Evolutionary conservation across 2,888 invertebrate genomes (phyloP).

Genomic region (Ectemnius lituratus): DNA sequence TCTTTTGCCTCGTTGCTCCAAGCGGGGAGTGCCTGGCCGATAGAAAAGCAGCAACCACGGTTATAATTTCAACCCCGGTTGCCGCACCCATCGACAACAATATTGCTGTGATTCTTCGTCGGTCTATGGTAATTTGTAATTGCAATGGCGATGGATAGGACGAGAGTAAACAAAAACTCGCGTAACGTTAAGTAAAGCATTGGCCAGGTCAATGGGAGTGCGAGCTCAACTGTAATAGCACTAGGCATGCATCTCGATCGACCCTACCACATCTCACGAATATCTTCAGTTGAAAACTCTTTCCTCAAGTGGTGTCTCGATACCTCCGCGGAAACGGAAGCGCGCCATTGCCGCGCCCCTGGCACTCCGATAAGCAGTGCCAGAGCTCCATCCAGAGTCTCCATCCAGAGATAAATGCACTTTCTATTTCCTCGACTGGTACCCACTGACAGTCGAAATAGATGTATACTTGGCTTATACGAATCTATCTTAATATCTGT

Average conservation of each 20-base stretch:
- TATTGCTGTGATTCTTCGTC: no score
- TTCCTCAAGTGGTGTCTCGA: slow-evolving; percentile 55
- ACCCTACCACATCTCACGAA: slow-evolving; percentile 30
- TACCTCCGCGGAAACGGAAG: slow-evolving; percentile 60
- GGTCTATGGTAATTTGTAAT: no score
- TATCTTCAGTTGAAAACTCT: slow-evolving; percentile 47
- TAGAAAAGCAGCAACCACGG: neutral
- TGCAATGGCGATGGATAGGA: no score
- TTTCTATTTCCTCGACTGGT: slow-evolving; percentile 48
- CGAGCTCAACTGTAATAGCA: no score
- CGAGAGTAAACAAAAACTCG: no score
- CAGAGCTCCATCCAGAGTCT: slow-evolving; percentile 18
- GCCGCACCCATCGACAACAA: neutral
- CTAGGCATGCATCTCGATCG: slow-evolving; percentile 20
- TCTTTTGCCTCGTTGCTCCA: slow-evolving; percentile 27
- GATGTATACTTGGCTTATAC: slow-evolving; percentile 6
- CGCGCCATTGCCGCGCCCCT: slow-evolving; percentile 57
- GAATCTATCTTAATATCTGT: slow-evolving; percentile 25
- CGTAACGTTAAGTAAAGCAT: no score
- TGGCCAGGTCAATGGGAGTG: no score
- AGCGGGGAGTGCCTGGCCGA: neutral
- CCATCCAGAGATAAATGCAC: slow-evolving; percentile 47
- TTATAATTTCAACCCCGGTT: neutral
- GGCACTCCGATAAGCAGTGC: slow-evolving; percentile 51
- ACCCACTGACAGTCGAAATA: slow-evolving; percentile 14